Evolutionary conservation across 1,140 invertebrate species (phyloP).

Genomic region (Wiebesia pumilae): DNA sequence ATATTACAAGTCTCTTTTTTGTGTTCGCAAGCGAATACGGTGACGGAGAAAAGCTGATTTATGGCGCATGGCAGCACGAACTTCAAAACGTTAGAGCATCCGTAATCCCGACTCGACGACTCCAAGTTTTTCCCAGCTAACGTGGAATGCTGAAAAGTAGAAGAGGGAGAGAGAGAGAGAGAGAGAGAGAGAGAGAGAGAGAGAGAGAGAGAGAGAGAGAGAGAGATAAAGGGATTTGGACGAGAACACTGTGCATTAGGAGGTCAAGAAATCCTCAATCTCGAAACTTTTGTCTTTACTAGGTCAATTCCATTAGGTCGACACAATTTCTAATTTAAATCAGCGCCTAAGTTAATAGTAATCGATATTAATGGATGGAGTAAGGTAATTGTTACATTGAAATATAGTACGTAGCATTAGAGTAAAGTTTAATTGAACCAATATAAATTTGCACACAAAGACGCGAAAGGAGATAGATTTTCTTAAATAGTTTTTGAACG

Average conservation of each 20-base stretch:
- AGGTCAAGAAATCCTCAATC: slow-evolving; percentile 1
- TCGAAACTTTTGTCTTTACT: neutral
- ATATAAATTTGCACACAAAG: neutral
- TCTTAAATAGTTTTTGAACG: neutral
- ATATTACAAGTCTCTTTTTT: neutral
- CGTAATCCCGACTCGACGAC: neutral
- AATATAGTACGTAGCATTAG: neutral
- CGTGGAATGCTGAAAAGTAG: neutral
- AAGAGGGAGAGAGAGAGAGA: neutral
- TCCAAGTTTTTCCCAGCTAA: neutral
- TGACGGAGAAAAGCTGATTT: neutral
- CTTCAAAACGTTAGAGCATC: neutral
- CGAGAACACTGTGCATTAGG: neutral
- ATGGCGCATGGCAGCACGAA: neutral
- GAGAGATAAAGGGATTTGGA: neutral
- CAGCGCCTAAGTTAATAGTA: neutral
- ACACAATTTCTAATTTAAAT: neutral
- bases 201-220: neutral
- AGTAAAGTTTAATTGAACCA: neutral
- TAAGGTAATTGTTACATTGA: neutral
- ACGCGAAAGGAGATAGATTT: neutral
- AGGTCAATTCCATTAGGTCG: neutral
- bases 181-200: neutral
- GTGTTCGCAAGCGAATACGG: neutral
- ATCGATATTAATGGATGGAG: neutral